These are phyloP conservation scores for Hetaerina americana DNA, from an alignment of 1,140 invertebrate species.

Conservation along the genomic window DNA sequence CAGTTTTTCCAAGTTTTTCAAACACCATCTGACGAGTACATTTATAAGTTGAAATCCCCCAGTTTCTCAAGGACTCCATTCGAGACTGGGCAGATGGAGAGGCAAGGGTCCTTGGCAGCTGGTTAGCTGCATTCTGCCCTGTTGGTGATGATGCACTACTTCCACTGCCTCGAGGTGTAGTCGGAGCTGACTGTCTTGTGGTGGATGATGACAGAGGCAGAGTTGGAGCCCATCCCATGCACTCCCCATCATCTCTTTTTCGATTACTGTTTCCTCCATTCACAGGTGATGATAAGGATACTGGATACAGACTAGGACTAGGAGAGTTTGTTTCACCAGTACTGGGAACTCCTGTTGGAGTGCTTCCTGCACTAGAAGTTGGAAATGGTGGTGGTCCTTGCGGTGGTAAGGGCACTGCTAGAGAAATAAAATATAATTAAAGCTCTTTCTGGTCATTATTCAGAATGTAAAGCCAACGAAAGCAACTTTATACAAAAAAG, in stretches of 20 bases:
- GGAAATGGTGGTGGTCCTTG: background rate
- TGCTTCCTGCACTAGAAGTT: background rate
- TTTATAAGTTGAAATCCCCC: slow-evolving; percentile 95
- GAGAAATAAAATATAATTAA: background rate
- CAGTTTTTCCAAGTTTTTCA: slow-evolving; percentile 87
- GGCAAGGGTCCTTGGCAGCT: background rate
- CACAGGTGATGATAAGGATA: background rate
- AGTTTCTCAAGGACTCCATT: slow-evolving; percentile 83
- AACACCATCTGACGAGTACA: slow-evolving; percentile 90
- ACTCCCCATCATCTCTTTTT: background rate
- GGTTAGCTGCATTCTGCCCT: background rate
- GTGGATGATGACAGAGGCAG: background rate
- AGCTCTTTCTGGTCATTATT: no score
- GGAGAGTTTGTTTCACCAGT: background rate
- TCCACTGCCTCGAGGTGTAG: background rate
- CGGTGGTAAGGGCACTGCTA: background rate
- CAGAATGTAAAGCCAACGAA: no score
- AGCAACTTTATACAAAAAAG: no score
- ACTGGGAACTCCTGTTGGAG: background rate
- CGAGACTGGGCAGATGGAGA: background rate
- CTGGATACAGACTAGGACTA: background rate
- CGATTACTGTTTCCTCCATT: background rate
- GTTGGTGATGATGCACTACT: background rate
- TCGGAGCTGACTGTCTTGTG: background rate
- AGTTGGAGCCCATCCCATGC: background rate